A percentile compares a stretch with the other conserved stretches of the same genome.
Conservation (phyloP, 2,797 vertebrate species). For the Limnodromus scolopaceus region DNA sequence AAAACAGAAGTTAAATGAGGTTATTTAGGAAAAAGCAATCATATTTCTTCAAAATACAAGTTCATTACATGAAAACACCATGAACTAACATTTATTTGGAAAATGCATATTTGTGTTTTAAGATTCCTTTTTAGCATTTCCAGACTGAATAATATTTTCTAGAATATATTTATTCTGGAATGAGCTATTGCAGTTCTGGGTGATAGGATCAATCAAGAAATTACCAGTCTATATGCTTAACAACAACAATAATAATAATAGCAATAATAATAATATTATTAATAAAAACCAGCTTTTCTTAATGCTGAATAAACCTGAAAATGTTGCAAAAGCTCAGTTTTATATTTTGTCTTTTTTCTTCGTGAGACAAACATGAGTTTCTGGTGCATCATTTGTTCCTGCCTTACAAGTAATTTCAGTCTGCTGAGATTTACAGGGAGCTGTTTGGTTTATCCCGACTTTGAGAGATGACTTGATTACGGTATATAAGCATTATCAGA, state of each 20-base stretch:
- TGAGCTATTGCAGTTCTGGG: not conserved
- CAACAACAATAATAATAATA: not conserved
- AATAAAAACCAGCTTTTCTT: not conserved
- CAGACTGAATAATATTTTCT: not conserved
- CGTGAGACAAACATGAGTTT: not conserved
- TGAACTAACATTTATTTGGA: not conserved
- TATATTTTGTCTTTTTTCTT: not conserved
- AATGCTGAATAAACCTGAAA: not conserved
- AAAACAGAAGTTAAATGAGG: constrained; percentile 7
- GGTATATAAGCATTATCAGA: not conserved
- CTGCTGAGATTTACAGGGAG: not conserved
- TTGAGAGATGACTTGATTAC: not conserved
- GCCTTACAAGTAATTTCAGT: not conserved
- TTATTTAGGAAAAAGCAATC: not conserved
- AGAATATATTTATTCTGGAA: not conserved
- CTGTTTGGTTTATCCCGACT: not conserved
- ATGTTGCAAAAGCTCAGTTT: not conserved
- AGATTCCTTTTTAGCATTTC: not conserved
- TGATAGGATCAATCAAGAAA: not conserved
- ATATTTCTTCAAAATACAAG: not conserved
- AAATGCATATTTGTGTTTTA: not conserved
- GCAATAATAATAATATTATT: not conserved
- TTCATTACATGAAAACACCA: not conserved
- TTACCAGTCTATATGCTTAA: not conserved
- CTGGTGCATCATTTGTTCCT: not conserved